These are phyloP conservation scores for Psephotus haematonotus DNA, from an alignment of 2,113 vertebrate genomes.

Conservation along the genomic window DNA sequence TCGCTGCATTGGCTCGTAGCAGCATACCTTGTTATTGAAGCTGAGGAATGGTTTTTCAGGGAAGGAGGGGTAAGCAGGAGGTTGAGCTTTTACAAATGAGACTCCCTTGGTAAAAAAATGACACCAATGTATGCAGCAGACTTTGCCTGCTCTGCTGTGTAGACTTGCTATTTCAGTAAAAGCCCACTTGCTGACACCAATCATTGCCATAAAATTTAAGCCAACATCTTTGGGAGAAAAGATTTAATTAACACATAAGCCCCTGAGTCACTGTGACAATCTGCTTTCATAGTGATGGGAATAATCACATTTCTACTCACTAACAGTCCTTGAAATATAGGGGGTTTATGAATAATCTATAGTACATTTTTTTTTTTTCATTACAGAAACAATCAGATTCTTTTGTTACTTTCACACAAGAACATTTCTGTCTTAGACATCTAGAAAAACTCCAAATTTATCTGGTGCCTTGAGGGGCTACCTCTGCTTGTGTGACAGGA, in stretches of 20 bases:
- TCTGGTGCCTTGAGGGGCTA: constrained; percentile 38
- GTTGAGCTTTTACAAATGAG: not conserved
- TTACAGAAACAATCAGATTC: constrained; percentile 31
- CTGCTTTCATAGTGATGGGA: constrained; percentile 45
- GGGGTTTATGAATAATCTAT: constrained; percentile 38
- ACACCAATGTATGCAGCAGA: not conserved
- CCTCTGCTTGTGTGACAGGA: constrained; percentile 51
- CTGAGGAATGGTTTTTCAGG: not conserved
- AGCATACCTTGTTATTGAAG: not conserved
- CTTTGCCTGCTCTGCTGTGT: not conserved
- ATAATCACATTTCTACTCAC: constrained; percentile 21
- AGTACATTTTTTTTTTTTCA: constrained; percentile 3
- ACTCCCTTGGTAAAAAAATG: not conserved
- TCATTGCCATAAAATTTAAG: constrained; percentile 48
- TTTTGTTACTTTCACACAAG: constrained; percentile 27
- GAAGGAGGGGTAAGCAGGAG: not conserved
- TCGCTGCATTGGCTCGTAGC: not conserved
- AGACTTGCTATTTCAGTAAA: constrained; percentile 5
- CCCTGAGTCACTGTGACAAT: constrained; percentile 48
- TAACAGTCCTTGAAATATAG: constrained; percentile 29
- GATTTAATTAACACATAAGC: constrained; percentile 71
- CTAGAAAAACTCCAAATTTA: constrained; percentile 46
- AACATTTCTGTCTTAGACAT: constrained; percentile 37
- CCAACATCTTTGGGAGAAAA: constrained; percentile 36
- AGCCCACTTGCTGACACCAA: constrained; percentile 40